Conservation (phyloP, 2,888 invertebrate genomes). For the Steinernema scapterisci region DNA sequence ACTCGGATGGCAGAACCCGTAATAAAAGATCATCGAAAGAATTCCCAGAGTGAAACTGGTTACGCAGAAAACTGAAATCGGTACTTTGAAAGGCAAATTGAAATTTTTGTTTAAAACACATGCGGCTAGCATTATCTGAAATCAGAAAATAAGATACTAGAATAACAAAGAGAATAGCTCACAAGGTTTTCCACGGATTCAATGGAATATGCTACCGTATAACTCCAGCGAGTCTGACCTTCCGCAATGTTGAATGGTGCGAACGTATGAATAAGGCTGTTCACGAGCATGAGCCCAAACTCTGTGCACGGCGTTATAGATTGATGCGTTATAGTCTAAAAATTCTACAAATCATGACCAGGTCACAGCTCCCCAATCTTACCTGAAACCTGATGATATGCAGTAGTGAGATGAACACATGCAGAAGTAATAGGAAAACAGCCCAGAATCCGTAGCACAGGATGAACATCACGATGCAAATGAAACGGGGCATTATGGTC, state of each 20-base stretch:
- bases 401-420: slow-evolving; percentile 35
- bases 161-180: too few relatives aligned
- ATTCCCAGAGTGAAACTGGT: slow-evolving; percentile 42
- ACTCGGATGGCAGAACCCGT: slow-evolving; percentile 52
- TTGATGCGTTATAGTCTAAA: slow-evolving; percentile 5
- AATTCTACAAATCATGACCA: too few relatives aligned
- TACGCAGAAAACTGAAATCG: background rate
- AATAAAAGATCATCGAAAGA: slow-evolving; percentile 48
- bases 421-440: slow-evolving; percentile 24
- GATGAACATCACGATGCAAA: slow-evolving; percentile 34
- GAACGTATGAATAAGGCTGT: slow-evolving; percentile 53
- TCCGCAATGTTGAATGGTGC: slow-evolving; percentile 61
- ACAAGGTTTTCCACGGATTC: slow-evolving; percentile 53
- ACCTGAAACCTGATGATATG: slow-evolving; percentile 34
- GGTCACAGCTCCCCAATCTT: too few relatives aligned
- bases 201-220: slow-evolving; percentile 47
- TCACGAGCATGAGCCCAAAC: slow-evolving; percentile 37
- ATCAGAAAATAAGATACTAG: background rate
- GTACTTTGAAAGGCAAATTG: slow-evolving; percentile 35
- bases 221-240: slow-evolving; percentile 50
- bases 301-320: slow-evolving; percentile 40
- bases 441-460: slow-evolving; percentile 20
- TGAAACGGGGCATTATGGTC: slow-evolving; percentile 49
- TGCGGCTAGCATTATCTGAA: slow-evolving; percentile 37
- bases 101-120: slow-evolving; percentile 29